Conservation (phyloP, 1,140 invertebrate species). For the Campoletis sonorensis region DNA sequence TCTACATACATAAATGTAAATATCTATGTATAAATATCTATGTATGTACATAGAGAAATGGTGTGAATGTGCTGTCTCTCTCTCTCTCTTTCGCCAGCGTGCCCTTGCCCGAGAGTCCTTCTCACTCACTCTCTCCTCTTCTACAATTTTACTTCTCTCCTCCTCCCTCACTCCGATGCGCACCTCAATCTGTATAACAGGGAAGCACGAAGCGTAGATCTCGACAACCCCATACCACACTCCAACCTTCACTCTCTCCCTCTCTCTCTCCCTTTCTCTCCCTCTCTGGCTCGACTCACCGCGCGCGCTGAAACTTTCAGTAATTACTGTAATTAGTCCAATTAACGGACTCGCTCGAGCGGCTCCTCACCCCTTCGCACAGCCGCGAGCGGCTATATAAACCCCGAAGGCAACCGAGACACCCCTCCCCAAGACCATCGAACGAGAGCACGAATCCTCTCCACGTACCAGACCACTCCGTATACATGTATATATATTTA, state of each 20-base stretch:
- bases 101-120: not conserved
- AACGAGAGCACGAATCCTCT: conserved; percentile 38
- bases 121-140: not conserved
- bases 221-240: conserved; percentile 15
- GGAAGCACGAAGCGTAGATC: conserved; percentile 37
- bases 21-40: not conserved
- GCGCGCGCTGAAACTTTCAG: conserved; percentile 75
- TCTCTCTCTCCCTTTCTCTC: conserved; percentile 19
- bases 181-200: conserved; percentile 61
- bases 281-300: conserved; percentile 33
- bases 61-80: conserved; percentile 42
- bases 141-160: not conserved
- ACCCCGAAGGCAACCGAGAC: conserved; percentile 46
- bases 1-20: conserved; percentile 5
- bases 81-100: conserved; percentile 33
- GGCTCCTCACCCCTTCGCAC: conserved; percentile 60
- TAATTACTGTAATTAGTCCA: conserved; percentile 77
- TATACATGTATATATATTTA: conserved; percentile 15
- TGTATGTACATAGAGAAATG: not conserved
- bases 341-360: conserved; percentile 76
- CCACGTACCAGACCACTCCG: conserved; percentile 9
- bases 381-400: conserved; percentile 43
- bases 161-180: not conserved
- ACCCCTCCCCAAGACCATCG: conserved; percentile 43
- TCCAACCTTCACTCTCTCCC: not conserved